Percentiles rank a stretch among this genome's conserved stretches.
Evolutionary conservation across 2,888 invertebrate genomes (phyloP).

Genomic region (Conomelus anceps): DNA sequence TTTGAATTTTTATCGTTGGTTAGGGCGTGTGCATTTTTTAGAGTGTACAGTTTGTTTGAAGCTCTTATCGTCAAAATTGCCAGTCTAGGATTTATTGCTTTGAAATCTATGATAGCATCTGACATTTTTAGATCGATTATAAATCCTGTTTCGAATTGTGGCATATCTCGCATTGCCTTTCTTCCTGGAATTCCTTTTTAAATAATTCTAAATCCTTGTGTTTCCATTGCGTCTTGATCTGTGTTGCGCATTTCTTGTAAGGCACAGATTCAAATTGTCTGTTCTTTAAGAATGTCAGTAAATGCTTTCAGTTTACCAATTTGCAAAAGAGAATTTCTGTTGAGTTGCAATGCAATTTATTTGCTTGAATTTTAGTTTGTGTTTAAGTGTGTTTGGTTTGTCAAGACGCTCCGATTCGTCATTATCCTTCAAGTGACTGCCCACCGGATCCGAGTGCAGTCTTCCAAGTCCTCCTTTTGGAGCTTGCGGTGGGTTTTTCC

Average conservation of each 20-base stretch:
- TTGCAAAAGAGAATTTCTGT: too few relatives aligned
- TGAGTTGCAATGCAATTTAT: too few relatives aligned
- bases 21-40: background rate
- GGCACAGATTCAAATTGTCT: slow-evolving; percentile 16
- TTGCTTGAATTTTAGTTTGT: too few relatives aligned
- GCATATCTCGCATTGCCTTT: background rate
- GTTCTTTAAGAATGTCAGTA: slow-evolving; percentile 9
- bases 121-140: background rate
- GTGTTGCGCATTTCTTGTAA: slow-evolving; percentile 2
- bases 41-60: background rate
- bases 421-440: background rate
- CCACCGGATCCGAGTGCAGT: background rate
- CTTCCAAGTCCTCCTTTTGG: background rate
- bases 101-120: background rate
- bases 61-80: background rate
- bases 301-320: slow-evolving; percentile 21
- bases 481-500: background rate
- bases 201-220: background rate
- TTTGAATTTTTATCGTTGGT: background rate
- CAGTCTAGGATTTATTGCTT: background rate
- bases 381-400: background rate
- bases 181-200: slow-evolving; percentile 10
- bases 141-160: slow-evolving; percentile 6
- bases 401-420: background rate
- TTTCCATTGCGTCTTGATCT: slow-evolving; percentile 2